Evolutionary conservation across 2,888 invertebrate genomes (phyloP), one percentile per base, ranked within the genome.

Genomic region (Netelia virgata): DNA sequence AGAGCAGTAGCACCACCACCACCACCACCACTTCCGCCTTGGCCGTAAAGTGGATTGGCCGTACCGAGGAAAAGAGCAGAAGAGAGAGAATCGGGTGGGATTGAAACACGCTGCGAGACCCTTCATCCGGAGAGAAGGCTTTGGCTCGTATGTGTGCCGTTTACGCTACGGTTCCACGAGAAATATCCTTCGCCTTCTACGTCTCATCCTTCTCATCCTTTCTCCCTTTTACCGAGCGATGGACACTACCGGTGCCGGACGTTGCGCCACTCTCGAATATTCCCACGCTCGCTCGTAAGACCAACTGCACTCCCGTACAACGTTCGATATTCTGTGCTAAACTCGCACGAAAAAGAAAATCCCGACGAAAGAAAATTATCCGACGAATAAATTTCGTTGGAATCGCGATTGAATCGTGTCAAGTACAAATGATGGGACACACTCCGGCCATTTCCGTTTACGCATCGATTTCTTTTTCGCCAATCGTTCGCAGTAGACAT

Each of bases 11-110:
- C 57, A 75, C 47, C 74, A 20, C 23, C 18, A 80, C 66, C 74
- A 50, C 70, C 69, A 74, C 57, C 36, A 36, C 36, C 36, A 36
- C 36, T 36, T 36, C 72, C 68, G 59, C 55, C 74, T 69, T 55
- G n/a, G 63, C 28, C 64, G 70, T 83, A 82, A 82, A 83, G 83
- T 83, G 83, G 83, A 83, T 83, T 83, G 74, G 74, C 70, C 74
- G 69, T 75, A 63, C 28, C 73, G 47, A 75, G 36, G n/a, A 23
- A 47, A 63, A 36, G 59, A 57, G 47, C 14, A 59, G 50, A 59
- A 23, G 18, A 69, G 18, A 69, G 36, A 50, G 68, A 28, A 68
- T 69, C 68, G 43, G 59, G 14, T 68, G 50, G 64, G 69, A 83
- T 78, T 79, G 83, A 59, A 83, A 79, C 69, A 82, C 41, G 64